A percentile compares a stretch with the other conserved stretches of the same genome.
Conservation (phyloP, 64 coral and sea anemone species). For the Montipora capricornis region DNA sequence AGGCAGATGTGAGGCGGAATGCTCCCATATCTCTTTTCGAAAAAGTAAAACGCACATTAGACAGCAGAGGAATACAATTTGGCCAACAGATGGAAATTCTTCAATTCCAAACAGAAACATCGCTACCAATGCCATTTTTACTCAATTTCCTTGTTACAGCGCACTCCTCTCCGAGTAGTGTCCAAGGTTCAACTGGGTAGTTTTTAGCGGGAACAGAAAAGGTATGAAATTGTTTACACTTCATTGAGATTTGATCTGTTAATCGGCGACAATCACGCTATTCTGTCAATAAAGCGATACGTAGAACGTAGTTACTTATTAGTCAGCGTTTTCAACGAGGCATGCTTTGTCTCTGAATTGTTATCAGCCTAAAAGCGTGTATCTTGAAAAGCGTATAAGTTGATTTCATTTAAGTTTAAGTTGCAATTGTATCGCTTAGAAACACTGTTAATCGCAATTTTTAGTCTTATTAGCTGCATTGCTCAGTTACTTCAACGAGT, state of each 20-base stretch:
- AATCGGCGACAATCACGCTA: constrained; percentile 31
- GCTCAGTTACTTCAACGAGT: neutral
- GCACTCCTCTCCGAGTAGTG: neutral
- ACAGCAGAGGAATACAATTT: neutral
- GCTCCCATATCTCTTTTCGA: constrained; percentile 1
- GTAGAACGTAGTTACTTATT: neutral
- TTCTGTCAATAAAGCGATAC: neutral
- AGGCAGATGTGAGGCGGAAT: constrained; percentile 11
- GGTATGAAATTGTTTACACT: constrained; percentile 32
- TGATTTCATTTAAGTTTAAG: neutral
- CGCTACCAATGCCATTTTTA: neutral
- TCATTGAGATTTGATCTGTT: neutral
- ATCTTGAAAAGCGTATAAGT: too few relatives aligned
- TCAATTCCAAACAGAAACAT: neutral
- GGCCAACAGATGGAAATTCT: neutral
- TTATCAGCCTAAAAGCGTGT: neutral
- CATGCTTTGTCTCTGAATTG: neutral
- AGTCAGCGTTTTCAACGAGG: neutral
- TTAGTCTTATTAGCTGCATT: neutral
- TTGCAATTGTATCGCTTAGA: neutral
- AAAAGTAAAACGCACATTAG: neutral
- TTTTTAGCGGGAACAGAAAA: neutral
- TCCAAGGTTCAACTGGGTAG: neutral
- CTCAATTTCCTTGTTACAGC: neutral
- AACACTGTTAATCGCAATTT: neutral